Base-by-base conservation (phyloP, 2,888 invertebrate genomes). In the Pollenia amentaria region DNA sequence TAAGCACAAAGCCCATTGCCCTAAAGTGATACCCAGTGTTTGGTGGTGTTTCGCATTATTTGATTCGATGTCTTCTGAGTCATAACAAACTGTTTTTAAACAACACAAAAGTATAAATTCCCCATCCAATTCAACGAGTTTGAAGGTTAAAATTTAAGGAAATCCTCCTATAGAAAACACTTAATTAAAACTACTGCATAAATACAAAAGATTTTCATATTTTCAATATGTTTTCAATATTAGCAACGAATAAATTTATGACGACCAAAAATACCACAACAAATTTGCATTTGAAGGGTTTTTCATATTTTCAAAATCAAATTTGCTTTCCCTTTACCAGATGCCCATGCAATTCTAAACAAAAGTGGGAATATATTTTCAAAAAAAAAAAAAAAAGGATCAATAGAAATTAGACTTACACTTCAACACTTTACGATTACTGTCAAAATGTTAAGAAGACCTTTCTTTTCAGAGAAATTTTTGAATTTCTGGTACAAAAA, bases 351-450 rank as follows among this genome's bases (percentile, higher is more conserved):
- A 55, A 29, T 55, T 70, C 42, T 9, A 14, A 6, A 53, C 8
- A 16, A 40, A 21, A 70, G 14, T 8, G 38, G 29, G 3, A 12
- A 18, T 9, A 7, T 12, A 44, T 60, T 75, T 40, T 12, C 60
- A 42, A 16, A 18, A 70, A 18, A 11, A 57, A 42, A 16, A 18
- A 70, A 18, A 11, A 57, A 51, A 65, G 46, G 6, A 65, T 67
- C 55, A 72, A 57, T 57, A 12, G 7, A 21, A 75, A 12, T 18
- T 21, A 53, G 57, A 42, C 29, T 67, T 75, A 18, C 60, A 82
- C 62, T 82, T 76, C 60, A 73, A 48, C 73, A 65, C 44, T 53
- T 40, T 9, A 62, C 12, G 42, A 60, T 62, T 53, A 69, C 64
- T 76, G 69, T 55, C 69, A 77, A 77, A 29, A 64, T 69, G 10